Evolutionary conservation across 2,113 vertebrate genomes (phyloP).

Genomic region (Hippocampus mohnikei): DNA sequence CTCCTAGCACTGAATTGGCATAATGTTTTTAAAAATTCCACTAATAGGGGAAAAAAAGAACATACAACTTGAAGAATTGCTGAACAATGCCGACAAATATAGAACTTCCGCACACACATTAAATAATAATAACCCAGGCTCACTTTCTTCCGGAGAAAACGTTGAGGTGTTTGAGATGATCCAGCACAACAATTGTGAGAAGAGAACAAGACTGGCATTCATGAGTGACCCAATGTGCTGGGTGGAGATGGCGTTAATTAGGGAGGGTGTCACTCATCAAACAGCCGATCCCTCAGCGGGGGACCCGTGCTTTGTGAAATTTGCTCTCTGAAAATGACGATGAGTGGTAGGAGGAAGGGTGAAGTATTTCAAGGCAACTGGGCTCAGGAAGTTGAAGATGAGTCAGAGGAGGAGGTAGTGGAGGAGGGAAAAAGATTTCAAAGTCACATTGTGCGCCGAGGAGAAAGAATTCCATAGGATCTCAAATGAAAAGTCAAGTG

Average conservation of each 20-base stretch:
- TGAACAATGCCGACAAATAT: slow-evolving; percentile 44
- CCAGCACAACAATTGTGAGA: slow-evolving; percentile 61
- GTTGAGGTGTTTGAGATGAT: slow-evolving; percentile 45
- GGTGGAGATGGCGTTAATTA: slow-evolving; percentile 69
- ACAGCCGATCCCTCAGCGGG: slow-evolving; percentile 62
- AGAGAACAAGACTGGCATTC: slow-evolving; percentile 18
- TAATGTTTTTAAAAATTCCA: slow-evolving; percentile 37
- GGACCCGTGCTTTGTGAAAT: slow-evolving; percentile 15
- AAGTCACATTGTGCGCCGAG: not conserved
- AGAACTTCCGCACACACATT: slow-evolving; percentile 31
- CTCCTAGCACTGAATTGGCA: slow-evolving; percentile 16
- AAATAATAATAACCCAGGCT: slow-evolving; percentile 33
- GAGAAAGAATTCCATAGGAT: not conserved
- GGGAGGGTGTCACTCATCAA: slow-evolving; percentile 44
- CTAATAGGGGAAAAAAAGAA: slow-evolving; percentile 30
- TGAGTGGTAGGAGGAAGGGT: slow-evolving; percentile 14
- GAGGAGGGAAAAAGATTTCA: slow-evolving; percentile 1
- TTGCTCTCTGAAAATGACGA: slow-evolving; percentile 6
- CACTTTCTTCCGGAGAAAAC: no score
- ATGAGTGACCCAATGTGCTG: slow-evolving; percentile 61
- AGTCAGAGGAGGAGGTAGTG: slow-evolving; percentile 36
- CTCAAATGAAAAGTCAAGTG: not conserved
- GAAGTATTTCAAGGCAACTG: slow-evolving; percentile 20
- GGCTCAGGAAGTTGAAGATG: slow-evolving; percentile 28
- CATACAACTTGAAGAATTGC: no score